Base-by-base conservation (phyloP, 2,113 vertebrate species). In the Spilogale gracilis region DNA sequence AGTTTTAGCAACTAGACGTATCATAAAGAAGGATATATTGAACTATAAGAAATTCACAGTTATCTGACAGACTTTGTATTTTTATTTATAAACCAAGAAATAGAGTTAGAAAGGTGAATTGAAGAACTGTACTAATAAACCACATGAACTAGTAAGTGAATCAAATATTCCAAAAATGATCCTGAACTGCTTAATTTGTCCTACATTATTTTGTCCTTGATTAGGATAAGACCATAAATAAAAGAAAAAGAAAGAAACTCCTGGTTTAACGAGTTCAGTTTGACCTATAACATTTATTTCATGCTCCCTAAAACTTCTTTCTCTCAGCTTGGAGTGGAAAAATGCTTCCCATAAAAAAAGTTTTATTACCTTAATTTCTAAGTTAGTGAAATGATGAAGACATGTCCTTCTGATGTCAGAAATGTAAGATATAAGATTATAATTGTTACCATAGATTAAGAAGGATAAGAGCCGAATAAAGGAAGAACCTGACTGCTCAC, bases 241-340 rank as follows among this genome's bases (percentile, higher is more conserved):
- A 32, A n/a, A 85, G n/a, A 69, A 80, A 89, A 43, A 32, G 11
- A 94, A 81, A 91, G 30, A 79, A 58, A 3, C 10, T 69, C 32
- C 48, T 43, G 69, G 30, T 65, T 96, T 82, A 83, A 67, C 43
- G 71, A 91, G 58, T 88, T 65, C 13, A 14, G 27, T 94, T 88
- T 89, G 80, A 96, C 67, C 48, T 83, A 92, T 88, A 87, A 92
- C 67, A 65, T 74, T 94, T 69, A 80, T 84, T 96, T 97, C 80
- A 67, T 6, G 78, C 25, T 95, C 43, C 60, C 65, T 93, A 50
- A 95, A 91, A 85, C 73, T 95, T 94, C 20, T 79, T 91, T 93
- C 90, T 87, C 79, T 43, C 76, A 90, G 48, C 45, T 71, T 87
- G 27, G 48, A 50, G 43, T 65, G 54, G 52, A 92, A 95, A 93